Percentiles rank a stretch among this genome's conserved stretches.
These are phyloP conservation scores for Cremastinae sp. DNA, from an alignment of 2,888 invertebrate genomes.

Conservation along the genomic window DNA sequence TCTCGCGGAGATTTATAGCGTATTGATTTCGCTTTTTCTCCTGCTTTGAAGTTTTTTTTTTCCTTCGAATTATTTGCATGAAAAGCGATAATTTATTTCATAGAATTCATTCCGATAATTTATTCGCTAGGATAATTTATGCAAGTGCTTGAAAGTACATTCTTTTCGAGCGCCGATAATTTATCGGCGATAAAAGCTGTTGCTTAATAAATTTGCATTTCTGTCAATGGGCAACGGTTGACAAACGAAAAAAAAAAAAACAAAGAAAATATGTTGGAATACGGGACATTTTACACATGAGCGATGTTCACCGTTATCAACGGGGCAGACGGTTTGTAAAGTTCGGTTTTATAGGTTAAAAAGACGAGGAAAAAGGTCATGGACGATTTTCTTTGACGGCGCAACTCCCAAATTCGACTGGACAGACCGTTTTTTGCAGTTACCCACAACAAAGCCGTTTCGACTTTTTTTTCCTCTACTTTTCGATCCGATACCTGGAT, in stretches of 20 bases:
- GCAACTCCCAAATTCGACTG: constrained; percentile 58
- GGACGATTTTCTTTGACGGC: constrained; percentile 57
- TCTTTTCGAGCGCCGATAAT: no score
- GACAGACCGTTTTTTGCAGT: constrained; percentile 44
- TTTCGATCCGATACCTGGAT: constrained; percentile 27
- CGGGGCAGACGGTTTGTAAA: constrained; percentile 57
- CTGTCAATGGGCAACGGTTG: background rate
- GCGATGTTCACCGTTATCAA: constrained; percentile 37
- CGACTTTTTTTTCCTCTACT: background rate
- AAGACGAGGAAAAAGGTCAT: constrained; percentile 38
- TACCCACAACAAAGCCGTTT: constrained; percentile 26
- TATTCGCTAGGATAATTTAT: background rate
- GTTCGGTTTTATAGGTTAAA: constrained; percentile 62
- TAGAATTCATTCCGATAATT: background rate
- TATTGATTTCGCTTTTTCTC: background rate
- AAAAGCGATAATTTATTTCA: no score
- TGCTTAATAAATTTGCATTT: no score
- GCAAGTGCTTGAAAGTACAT: no score
- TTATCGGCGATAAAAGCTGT: no score
- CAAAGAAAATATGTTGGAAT: background rate
- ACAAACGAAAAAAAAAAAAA: background rate
- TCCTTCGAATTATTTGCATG: background rate
- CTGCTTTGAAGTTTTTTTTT: background rate
- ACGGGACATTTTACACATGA: constrained; percentile 48
- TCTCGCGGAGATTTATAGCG: background rate